Conservation (phyloP, 2,797 vertebrate species). For the Phrynocephalus vlangalii region DNA sequence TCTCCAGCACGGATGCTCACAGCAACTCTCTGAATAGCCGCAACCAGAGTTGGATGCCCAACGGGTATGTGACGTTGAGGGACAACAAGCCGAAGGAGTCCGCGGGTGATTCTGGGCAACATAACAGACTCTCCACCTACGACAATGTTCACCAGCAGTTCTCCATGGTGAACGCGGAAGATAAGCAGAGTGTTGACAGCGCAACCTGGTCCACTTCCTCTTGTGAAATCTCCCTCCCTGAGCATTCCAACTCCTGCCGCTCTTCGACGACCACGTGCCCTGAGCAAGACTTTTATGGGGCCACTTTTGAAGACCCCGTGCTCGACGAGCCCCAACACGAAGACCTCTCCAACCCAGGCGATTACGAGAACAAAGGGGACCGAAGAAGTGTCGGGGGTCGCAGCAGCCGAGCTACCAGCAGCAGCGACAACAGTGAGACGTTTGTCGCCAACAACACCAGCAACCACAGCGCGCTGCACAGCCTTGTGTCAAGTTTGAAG, state of each 20-base stretch:
- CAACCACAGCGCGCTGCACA: conserved; percentile 93
- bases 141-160: conserved; percentile 97
- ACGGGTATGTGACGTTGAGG: conserved; percentile 88
- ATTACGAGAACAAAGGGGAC: conserved; percentile 81
- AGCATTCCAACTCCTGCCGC: conserved; percentile 94
- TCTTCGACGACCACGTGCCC: conserved; percentile 98
- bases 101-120: conserved; percentile 78
- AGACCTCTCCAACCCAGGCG: conserved; percentile 72
- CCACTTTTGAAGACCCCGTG: conserved; percentile 87
- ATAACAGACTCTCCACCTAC: conserved; percentile 95
- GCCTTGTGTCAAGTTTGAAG: conserved; percentile 94
- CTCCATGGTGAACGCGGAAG: conserved; percentile 86
- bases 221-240: conserved; percentile 96
- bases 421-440: conserved; percentile 89
- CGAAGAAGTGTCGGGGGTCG: conserved; percentile 79
- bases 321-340: conserved; percentile 83
- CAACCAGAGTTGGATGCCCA: conserved; percentile 85
- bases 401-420: conserved; percentile 89
- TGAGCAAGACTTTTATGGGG: conserved; percentile 91
- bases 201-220: conserved; percentile 99
- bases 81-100: conserved; percentile 85
- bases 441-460: conserved; percentile 82
- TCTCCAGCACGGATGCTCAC: conserved; percentile 83
- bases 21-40: conserved; percentile 79
- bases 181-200: conserved; percentile 97